These are phyloP conservation scores for Lepus americanus DNA, from an alignment of 2,113 vertebrate species.

Conservation along the genomic window DNA sequence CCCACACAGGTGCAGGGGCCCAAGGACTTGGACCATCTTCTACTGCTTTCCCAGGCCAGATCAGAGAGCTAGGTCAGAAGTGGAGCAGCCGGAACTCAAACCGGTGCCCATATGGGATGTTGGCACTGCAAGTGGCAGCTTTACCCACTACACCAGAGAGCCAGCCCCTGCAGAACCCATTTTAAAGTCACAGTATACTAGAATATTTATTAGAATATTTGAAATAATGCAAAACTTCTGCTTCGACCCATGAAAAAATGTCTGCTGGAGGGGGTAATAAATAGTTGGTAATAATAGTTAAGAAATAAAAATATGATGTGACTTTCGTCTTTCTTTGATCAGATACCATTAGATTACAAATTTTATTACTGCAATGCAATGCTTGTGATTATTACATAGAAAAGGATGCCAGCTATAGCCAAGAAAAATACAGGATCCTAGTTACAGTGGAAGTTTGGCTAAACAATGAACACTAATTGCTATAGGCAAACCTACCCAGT, in stretches of 20 bases:
- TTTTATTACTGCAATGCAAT: neutral
- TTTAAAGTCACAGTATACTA: neutral
- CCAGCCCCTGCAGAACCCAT: neutral
- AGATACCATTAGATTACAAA: neutral
- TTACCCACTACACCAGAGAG: too few relatives aligned
- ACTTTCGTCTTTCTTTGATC: neutral
- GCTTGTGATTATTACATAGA: neutral
- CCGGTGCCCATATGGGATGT: too few relatives aligned
- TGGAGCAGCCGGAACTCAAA: too few relatives aligned
- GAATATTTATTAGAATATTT: neutral
- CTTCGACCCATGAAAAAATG: neutral
- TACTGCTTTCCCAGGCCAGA: too few relatives aligned
- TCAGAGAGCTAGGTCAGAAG: too few relatives aligned
- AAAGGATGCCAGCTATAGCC: neutral
- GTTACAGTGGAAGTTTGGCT: conserved; percentile 19
- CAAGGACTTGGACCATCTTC: too few relatives aligned
- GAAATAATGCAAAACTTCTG: neutral
- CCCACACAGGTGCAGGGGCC: too few relatives aligned
- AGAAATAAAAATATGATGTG: neutral
- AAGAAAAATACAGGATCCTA: neutral
- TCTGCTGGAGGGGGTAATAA: neutral
- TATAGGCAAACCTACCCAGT: neutral
- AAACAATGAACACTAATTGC: neutral
- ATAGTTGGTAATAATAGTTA: neutral
- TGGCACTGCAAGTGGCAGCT: too few relatives aligned